These are phyloP conservation scores for Bombycilla garrulus DNA, from an alignment of 2,113 vertebrate genomes.

Conservation along the genomic window DNA sequence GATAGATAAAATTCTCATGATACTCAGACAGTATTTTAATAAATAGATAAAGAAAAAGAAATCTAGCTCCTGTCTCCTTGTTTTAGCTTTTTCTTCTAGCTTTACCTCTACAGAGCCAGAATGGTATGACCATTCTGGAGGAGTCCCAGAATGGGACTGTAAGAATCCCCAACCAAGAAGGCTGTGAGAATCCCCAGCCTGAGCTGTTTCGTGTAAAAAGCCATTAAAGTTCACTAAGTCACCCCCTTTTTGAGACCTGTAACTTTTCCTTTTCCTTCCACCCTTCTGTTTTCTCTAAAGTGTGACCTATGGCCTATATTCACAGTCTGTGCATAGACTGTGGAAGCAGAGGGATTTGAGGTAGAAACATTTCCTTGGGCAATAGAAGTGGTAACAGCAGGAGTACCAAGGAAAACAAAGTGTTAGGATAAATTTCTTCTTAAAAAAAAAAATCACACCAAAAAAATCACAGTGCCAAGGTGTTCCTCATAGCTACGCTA, in stretches of 20 bases:
- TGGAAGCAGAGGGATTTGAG: conserved; percentile 25
- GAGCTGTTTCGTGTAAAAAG: background rate
- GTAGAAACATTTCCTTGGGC: conserved; percentile 51
- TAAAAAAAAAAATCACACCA: background rate
- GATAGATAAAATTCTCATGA: background rate
- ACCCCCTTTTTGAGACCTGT: background rate
- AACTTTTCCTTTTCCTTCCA: background rate
- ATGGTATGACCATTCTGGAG: background rate
- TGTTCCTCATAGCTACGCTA: background rate
- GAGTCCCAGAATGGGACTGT: no score
- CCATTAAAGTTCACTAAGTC: background rate
- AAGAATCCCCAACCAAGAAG: background rate
- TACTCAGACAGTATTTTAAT: background rate
- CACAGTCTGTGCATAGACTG: background rate
- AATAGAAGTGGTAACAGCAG: conserved; percentile 52
- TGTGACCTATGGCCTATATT: conserved; percentile 12
- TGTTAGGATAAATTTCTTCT: conserved; percentile 14
- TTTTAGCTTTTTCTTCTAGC: background rate
- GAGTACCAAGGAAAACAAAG: conserved; percentile 32
- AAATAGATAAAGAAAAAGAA: background rate
- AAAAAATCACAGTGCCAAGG: background rate
- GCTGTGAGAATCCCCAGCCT: background rate
- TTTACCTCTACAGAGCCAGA: background rate
- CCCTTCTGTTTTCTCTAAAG: background rate
- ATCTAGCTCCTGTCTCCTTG: background rate